Evolutionary conservation across 2,888 invertebrate genomes (phyloP), one percentile per base, ranked within the genome.

Genomic region (Hydrotaea cyrtoneurina): DNA sequence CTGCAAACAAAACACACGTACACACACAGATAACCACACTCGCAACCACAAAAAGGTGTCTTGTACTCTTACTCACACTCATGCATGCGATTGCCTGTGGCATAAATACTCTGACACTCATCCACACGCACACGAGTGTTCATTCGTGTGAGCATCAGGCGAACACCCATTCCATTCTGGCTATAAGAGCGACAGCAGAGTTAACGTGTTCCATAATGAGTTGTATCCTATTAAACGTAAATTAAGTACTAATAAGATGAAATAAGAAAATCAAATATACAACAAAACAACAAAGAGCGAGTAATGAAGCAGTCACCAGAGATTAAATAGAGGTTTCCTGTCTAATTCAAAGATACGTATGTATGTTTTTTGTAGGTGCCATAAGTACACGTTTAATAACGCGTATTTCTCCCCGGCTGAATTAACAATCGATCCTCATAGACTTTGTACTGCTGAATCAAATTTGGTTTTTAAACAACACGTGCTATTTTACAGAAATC

Each of bases 141-240:
- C 11, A 59, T 15, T 59, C n/a, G 23, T 11, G 10, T 31, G 7
- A 31, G 31, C 31, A 31, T 2, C n/a, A n/a, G n/a, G 43, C 36
- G 36, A 36, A 13, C 15, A 43, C 50, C n/a, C 50, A 50, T 50
- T 50, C 50, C 50, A 2, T 31, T 50, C n/a, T n/a, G 50, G 5
- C 7, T n/a, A 7, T n/a, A 50, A 50, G 50, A 50, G 50, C 50
- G n/a, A 4, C 31, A 31, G n/a, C 15, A 50, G 2, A 75, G 11
- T 8, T 69, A 46, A 69, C 31, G 69, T 78, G 78, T 59, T 78
- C 50, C 43, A 50, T 72, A 53, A 78, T 72, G 19, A 50, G 59
- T 62, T 72, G 21, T 72, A 62, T 59, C 72, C 72, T 72, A 72
- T 78, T 78, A 59, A 78, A 71, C 71, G 19, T 26, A 78, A 72